Conservation (phyloP, 2,888 invertebrate species). For the Apocheima hispidaria region DNA sequence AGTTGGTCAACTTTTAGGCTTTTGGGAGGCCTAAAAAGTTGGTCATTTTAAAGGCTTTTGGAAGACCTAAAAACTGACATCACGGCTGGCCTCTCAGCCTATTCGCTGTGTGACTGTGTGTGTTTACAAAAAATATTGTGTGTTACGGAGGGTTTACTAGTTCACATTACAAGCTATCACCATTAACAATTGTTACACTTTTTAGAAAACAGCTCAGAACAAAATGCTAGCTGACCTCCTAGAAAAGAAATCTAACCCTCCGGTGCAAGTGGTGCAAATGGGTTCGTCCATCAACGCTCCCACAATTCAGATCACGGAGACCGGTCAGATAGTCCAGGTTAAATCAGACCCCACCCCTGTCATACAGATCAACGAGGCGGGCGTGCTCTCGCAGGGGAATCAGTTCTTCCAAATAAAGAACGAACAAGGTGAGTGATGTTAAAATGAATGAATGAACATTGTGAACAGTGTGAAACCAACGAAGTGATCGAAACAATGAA, state of each 20-base stretch:
- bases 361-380: slow-evolving; percentile 70
- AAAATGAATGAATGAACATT: not conserved
- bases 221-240: slow-evolving; percentile 94
- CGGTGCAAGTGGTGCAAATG: slow-evolving; percentile 82
- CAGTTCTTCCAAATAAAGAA: slow-evolving; percentile 80
- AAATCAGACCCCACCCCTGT: slow-evolving; percentile 69
- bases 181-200: not conserved
- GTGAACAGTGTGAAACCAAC: not conserved
- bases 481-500: not conserved
- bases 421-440: slow-evolving; percentile 61
- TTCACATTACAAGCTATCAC: no score
- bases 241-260: slow-evolving; percentile 90
- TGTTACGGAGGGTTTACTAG: no score
- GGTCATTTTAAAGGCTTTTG: no score
- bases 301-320: slow-evolving; percentile 81
- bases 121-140: no score
- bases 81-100: no score
- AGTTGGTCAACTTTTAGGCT: no score
- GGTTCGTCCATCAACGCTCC: slow-evolving; percentile 75
- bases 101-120: no score
- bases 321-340: slow-evolving; percentile 80
- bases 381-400: slow-evolving; percentile 59
- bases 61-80: no score
- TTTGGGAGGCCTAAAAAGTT: no score
- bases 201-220: slow-evolving; percentile 83